Evolutionary conservation across 2,797 vertebrate genomes (phyloP).

Genomic region (Oryzias sinensis): DNA sequence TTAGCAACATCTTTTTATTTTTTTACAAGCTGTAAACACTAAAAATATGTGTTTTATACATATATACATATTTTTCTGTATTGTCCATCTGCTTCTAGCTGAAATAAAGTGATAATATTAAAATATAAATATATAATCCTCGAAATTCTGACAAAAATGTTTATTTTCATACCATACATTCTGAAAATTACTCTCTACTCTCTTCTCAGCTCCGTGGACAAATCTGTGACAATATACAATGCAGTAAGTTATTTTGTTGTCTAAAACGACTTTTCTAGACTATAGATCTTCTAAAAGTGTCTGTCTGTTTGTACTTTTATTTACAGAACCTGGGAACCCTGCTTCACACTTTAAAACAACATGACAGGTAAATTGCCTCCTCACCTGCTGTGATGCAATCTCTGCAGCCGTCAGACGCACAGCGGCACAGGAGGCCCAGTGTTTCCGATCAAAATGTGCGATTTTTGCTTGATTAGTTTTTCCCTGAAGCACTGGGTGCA

Average conservation of each 20-base stretch:
- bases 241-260: conserved; percentile 74
- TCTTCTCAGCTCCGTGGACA: conserved; percentile 86
- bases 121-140: too few species aligned
- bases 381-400: conserved; percentile 30
- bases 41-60: too few species aligned
- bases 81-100: conserved; percentile 24
- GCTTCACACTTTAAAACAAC: conserved; percentile 82
- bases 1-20: neutral
- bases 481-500: conserved; percentile 37
- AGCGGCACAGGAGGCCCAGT: conserved; percentile 23
- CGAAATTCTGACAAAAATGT: too few species aligned
- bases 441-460: conserved; percentile 51
- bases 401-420: conserved; percentile 34
- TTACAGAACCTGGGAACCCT: conserved; percentile 78
- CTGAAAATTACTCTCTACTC: conserved; percentile 22
- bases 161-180: neutral
- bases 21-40: conserved; percentile 23
- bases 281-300: conserved; percentile 17
- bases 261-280: too few species aligned
- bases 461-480: conserved; percentile 60
- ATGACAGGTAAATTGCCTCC: conserved; percentile 78
- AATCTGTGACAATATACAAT: conserved; percentile 81
- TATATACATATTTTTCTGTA: conserved; percentile 1
- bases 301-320: conserved; percentile 28
- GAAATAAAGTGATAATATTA: conserved; percentile 4